Conservation (phyloP, 2,797 vertebrate genomes). For the Sebastes diaconus region DNA sequence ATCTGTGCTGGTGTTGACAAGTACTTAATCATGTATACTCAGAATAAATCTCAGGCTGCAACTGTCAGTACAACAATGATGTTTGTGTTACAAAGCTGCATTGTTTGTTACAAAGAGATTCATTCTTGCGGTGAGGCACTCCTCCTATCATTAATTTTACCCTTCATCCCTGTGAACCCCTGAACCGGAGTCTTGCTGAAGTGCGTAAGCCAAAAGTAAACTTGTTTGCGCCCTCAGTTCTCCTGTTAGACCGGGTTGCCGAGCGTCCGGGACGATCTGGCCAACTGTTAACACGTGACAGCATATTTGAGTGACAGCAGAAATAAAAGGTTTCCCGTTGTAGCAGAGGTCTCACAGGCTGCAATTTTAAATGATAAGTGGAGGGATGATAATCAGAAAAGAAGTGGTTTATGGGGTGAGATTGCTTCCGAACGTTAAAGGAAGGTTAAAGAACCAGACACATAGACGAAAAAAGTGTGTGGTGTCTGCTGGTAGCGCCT, state of each 20-base stretch:
- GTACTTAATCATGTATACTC: not conserved
- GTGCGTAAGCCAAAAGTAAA: conserved; percentile 46
- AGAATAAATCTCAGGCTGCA: not conserved
- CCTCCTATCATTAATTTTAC: conserved; percentile 14
- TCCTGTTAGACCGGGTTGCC: conserved; percentile 55
- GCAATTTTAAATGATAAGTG: conserved; percentile 24
- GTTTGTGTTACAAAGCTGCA: not conserved
- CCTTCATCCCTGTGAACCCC: conserved; percentile 14
- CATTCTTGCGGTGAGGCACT: not conserved
- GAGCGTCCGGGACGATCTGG: conserved; percentile 8
- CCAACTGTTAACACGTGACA: conserved; percentile 24
- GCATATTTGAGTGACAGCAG: conserved; percentile 53
- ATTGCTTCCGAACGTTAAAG: not conserved
- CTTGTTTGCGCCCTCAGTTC: conserved; percentile 37
- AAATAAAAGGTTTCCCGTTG: conserved; percentile 22
- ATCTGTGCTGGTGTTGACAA: not conserved
- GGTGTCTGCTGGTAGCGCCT: not conserved
- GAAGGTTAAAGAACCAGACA: not conserved
- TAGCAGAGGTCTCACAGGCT: not conserved
- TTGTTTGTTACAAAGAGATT: conserved; percentile 6
- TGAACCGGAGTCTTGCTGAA: conserved; percentile 20
- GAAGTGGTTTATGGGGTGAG: conserved; percentile 1
- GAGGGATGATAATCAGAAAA: conserved; percentile 1
- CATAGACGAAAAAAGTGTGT: not conserved
- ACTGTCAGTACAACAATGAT: not conserved